Evolutionary conservation across 2,797 vertebrate species (phyloP).

Genomic region (Fundulus diaphanus): DNA sequence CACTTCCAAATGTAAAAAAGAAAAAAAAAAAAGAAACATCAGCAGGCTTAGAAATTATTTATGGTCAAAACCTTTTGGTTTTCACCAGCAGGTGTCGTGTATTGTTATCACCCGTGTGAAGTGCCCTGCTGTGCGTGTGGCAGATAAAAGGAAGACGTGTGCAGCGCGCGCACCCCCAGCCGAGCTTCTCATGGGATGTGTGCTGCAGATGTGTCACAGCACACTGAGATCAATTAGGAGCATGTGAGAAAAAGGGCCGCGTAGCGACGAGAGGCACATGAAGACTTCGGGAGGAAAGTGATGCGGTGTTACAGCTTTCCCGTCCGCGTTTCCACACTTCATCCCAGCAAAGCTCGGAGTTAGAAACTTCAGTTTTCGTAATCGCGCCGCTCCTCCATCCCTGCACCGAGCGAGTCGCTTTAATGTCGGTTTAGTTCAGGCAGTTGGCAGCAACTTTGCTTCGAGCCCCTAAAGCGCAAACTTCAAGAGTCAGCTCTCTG

Average conservation of each 20-base stretch:
- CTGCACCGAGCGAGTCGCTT: not conserved
- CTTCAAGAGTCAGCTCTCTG: slow-evolving; percentile 27
- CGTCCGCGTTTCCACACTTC: slow-evolving; percentile 26
- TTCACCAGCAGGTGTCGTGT: slow-evolving; percentile 15
- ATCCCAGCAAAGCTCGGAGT: slow-evolving; percentile 27
- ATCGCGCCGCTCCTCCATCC: slow-evolving; percentile 11
- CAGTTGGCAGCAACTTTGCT: slow-evolving; percentile 39
- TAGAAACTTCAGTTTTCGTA: slow-evolving; percentile 27
- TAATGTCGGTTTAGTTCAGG: slow-evolving; percentile 25
- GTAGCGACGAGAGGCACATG: slow-evolving; percentile 15
- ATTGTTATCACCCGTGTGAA: slow-evolving; percentile 22
- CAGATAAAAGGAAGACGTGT: not conserved
- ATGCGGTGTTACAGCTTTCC: slow-evolving; percentile 35
- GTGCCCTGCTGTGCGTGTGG: slow-evolving; percentile 5
- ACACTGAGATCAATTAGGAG: slow-evolving; percentile 73
- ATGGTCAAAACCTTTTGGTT: slow-evolving; percentile 18
- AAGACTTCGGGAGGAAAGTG: slow-evolving; percentile 9
- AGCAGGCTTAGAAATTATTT: slow-evolving; percentile 8
- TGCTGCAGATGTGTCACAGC: slow-evolving; percentile 62
- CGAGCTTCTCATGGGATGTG: slow-evolving; percentile 49
- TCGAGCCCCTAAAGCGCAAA: slow-evolving; percentile 31
- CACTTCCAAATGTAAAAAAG: slow-evolving; percentile 8
- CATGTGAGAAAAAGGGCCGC: slow-evolving; percentile 25
- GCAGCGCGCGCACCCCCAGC: slow-evolving; percentile 1
- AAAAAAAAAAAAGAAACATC: slow-evolving; percentile 7